These are phyloP conservation scores for Limnephilus marmoratus DNA, from an alignment of 2,888 invertebrate genomes.

Conservation along the genomic window DNA sequence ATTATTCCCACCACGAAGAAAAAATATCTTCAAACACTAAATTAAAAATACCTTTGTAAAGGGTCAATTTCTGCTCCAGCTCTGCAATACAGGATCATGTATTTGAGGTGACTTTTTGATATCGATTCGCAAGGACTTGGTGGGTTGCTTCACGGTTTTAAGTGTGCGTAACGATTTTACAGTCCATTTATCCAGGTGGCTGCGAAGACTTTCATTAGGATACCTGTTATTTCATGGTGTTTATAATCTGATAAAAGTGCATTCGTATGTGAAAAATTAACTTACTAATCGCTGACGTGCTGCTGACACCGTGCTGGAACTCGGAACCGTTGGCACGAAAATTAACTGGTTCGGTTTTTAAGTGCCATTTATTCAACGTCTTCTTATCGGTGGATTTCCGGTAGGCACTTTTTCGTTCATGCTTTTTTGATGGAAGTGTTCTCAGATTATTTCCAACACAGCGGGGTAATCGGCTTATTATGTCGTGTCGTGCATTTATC, in stretches of 20 bases:
- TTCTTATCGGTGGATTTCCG: conserved; percentile 57
- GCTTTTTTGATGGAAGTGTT: background rate
- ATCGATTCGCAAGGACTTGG: background rate
- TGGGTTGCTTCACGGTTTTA: background rate
- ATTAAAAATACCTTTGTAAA: background rate
- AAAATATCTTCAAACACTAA: background rate
- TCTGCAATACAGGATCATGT: background rate
- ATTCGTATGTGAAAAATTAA: conserved; percentile 60
- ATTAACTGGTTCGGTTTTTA: conserved; percentile 9
- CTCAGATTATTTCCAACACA: conserved; percentile 22
- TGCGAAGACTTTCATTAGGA: conserved; percentile 63
- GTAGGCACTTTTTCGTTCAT: conserved; percentile 35
- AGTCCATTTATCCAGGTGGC: conserved; percentile 64
- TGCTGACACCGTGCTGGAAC: conserved; percentile 23
- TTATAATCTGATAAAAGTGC: conserved; percentile 64
- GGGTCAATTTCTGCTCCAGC: background rate
- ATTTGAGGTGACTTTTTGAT: background rate
- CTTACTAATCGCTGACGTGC: conserved; percentile 55
- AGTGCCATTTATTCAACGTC: conserved; percentile 50
- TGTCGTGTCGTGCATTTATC: conserved; percentile 12
- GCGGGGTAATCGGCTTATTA: conserved; percentile 11
- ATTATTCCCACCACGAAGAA: background rate
- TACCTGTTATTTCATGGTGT: conserved; percentile 65
- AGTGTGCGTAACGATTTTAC: conserved; percentile 58
- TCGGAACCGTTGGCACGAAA: conserved; percentile 47